phyloP scores from a whole-genome alignment of 2,888 invertebrate genomes.

The Drosophila affinis region DNA sequence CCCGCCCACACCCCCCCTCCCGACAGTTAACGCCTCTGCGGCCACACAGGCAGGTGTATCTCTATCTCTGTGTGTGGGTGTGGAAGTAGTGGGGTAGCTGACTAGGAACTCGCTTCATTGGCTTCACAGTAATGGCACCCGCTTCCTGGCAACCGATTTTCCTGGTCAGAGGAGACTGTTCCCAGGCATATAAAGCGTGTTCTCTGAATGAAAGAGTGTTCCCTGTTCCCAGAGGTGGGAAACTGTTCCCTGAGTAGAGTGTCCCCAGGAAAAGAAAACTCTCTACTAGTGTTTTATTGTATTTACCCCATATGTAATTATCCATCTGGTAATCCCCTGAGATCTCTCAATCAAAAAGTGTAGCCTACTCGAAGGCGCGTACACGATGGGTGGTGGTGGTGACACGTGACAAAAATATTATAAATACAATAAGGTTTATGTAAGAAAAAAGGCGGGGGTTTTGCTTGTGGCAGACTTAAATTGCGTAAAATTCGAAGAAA shows the following conservation, averaged over 20 bases:
- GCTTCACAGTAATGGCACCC: constrained; percentile 24
- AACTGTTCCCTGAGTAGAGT: too few species aligned
- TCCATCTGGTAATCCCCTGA: background rate
- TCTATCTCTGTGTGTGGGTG: constrained; percentile 12
- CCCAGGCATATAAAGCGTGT: constrained; percentile 5
- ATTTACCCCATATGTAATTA: constrained; percentile 12
- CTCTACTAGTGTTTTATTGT: background rate
- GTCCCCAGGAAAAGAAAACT: too few species aligned
- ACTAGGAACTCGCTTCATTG: constrained; percentile 24
- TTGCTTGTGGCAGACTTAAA: constrained; percentile 1
- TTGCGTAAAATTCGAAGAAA: constrained; percentile 5
- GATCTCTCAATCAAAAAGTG: background rate
- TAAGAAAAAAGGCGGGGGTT: background rate
- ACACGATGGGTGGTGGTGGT: background rate
- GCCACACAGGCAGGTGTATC: constrained; percentile 39
- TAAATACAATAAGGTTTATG: background rate
- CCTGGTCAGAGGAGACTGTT: background rate
- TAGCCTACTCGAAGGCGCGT: constrained; percentile 21
- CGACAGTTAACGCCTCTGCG: constrained; percentile 26
- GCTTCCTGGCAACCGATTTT: background rate
- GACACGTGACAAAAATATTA: too few species aligned
- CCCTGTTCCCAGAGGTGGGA: too few species aligned
- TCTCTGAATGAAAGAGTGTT: too few species aligned
- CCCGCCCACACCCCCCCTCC: background rate
- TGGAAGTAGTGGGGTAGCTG: constrained; percentile 22